These are phyloP conservation scores for Tribolium freemani DNA, from an alignment of 2,888 invertebrate genomes.

Conservation along the genomic window DNA sequence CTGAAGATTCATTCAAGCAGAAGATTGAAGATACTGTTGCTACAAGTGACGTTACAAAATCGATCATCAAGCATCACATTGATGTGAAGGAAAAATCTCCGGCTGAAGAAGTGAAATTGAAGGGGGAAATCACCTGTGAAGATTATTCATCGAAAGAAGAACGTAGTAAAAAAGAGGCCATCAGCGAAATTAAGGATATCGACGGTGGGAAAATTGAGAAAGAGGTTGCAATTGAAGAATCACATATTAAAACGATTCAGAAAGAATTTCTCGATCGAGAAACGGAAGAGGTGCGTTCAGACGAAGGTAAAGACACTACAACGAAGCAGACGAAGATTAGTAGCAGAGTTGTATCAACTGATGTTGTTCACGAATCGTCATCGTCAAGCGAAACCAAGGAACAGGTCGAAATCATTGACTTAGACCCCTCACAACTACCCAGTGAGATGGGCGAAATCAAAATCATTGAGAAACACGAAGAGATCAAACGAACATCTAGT, in stretches of 20 bases:
- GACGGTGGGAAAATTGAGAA: conserved; percentile 51
- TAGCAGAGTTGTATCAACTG: conserved; percentile 48
- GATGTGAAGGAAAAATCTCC: conserved; percentile 21
- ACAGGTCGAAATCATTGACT: conserved; percentile 46
- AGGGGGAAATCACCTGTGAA: conserved; percentile 51
- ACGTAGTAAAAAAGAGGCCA: conserved; percentile 47
- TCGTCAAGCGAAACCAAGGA: conserved; percentile 53
- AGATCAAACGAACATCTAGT: conserved; percentile 65
- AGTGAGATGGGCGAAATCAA: conserved; percentile 46
- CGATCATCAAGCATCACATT: conserved; percentile 18
- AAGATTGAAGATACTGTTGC: conserved; percentile 12
- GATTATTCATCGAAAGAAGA: conserved; percentile 50
- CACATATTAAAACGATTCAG: conserved; percentile 47
- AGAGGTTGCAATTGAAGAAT: conserved; percentile 52
- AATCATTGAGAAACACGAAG: conserved; percentile 54
- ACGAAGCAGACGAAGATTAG: conserved; percentile 31
- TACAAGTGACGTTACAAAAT: conserved; percentile 15
- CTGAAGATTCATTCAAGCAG: conserved; percentile 4
- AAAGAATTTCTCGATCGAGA: conserved; percentile 44
- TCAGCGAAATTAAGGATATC: conserved; percentile 54
- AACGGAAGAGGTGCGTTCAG: conserved; percentile 28
- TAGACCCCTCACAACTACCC: conserved; percentile 46
- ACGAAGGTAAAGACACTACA: conserved; percentile 11
- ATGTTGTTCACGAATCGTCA: conserved; percentile 53
- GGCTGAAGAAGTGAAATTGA: conserved; percentile 51